Conservation (phyloP, 2,797 vertebrate genomes). For the Antrozous pallidus region DNA sequence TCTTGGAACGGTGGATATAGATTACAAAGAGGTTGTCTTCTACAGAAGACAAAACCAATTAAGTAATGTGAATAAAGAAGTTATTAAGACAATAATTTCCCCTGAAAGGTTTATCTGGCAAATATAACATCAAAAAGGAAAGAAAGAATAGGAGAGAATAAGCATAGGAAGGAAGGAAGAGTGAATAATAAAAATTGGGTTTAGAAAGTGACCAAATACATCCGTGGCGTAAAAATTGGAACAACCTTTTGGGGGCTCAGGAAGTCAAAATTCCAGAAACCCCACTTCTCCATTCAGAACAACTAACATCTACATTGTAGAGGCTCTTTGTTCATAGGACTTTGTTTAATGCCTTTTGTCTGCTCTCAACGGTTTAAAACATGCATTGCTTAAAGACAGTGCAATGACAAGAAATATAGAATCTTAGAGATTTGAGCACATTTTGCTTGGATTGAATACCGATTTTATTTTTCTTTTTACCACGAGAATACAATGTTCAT, state of each 20-base stretch:
- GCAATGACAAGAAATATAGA: neutral
- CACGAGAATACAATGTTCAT: neutral
- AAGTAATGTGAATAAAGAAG: neutral
- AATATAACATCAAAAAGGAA: neutral
- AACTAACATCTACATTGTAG: neutral
- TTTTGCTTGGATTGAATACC: neutral
- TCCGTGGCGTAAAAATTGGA: neutral
- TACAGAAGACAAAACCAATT: neutral
- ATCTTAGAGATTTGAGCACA: neutral
- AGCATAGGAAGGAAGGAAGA: neutral
- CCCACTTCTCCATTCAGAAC: neutral
- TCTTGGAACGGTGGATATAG: neutral
- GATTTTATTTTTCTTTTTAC: neutral
- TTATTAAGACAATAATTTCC: neutral
- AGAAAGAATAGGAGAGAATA: neutral
- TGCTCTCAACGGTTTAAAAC: constrained; percentile 5
- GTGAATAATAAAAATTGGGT: neutral
- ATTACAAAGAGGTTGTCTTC: neutral
- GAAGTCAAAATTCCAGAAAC: neutral
- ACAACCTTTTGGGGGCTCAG: neutral
- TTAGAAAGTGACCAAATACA: neutral
- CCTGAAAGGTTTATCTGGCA: neutral
- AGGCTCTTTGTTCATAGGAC: neutral
- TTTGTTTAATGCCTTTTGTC: neutral
- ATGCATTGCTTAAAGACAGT: neutral